Evolutionary conservation across 2,888 invertebrate genomes (phyloP).

Genomic region (Ophion costatus): DNA sequence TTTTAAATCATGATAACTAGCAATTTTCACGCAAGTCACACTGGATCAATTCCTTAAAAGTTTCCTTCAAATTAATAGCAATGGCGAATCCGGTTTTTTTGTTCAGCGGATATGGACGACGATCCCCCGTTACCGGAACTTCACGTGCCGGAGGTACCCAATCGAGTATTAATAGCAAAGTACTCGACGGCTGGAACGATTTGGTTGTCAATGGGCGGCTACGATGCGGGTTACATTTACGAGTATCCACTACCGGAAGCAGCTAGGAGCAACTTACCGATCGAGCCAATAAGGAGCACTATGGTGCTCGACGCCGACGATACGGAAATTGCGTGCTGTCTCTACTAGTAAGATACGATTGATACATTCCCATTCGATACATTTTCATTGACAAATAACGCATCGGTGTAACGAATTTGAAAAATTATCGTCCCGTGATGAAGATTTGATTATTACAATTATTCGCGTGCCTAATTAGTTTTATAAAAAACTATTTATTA

Average conservation of each 20-base stretch:
- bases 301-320: slow-evolving; percentile 85
- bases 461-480: too few species aligned
- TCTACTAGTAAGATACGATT: slow-evolving; percentile 84
- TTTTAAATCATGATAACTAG: too few species aligned
- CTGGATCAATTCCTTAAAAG: neutral
- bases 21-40: neutral
- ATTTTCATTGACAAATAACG: slow-evolving; percentile 2
- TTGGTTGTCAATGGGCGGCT: slow-evolving; percentile 87
- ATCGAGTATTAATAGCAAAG: slow-evolving; percentile 85
- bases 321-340: slow-evolving; percentile 85
- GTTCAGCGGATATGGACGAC: slow-evolving; percentile 85
- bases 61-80: neutral
- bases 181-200: slow-evolving; percentile 85
- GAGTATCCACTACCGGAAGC: slow-evolving; percentile 83
- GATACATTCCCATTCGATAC: neutral
- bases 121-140: slow-evolving; percentile 84
- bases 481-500: too few species aligned
- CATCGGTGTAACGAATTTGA: neutral
- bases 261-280: slow-evolving; percentile 60
- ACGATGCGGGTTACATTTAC: slow-evolving; percentile 88
- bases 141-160: slow-evolving; percentile 86
- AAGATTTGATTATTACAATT: too few species aligned
- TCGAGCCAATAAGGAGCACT: slow-evolving; percentile 83
- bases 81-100: slow-evolving; percentile 63
- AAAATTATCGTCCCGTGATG: too few species aligned